Conservation (phyloP, 2,113 vertebrate genomes). For the Trogon melanurus region DNA sequence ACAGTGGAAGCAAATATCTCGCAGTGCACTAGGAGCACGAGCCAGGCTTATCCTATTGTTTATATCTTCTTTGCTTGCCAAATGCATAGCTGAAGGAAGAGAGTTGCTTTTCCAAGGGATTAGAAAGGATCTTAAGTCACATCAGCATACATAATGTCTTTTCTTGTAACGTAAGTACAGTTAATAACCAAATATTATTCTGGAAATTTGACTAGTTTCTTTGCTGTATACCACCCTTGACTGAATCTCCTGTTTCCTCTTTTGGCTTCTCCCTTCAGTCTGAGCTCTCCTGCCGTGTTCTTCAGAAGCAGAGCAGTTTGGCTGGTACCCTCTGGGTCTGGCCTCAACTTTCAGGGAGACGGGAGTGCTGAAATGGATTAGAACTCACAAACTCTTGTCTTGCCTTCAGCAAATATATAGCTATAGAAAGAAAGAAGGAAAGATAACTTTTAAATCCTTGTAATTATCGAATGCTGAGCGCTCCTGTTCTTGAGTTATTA, state of each 20-base stretch:
- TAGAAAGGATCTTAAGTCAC: not conserved
- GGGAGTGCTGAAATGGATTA: not conserved
- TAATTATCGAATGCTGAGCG: not conserved
- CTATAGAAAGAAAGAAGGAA: not conserved
- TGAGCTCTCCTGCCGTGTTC: not conserved
- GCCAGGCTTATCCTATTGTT: not conserved
- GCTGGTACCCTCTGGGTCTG: not conserved
- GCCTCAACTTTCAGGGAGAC: not conserved
- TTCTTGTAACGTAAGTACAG: not conserved
- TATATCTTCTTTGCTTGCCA: not conserved
- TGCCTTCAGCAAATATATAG: not conserved
- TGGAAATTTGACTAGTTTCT: not conserved
- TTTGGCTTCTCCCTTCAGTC: not conserved
- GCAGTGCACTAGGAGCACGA: not conserved
- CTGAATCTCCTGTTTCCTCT: not conserved
- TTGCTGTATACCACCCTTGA: not conserved
- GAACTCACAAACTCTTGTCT: not conserved
- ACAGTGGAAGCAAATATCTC: not conserved
- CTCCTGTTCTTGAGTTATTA: not conserved
- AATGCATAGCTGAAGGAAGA: not conserved
- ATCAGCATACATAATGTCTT: not conserved
- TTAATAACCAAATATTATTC: slow-evolving; percentile 18
- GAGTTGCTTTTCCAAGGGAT: not conserved
- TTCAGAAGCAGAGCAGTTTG: not conserved
- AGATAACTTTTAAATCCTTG: not conserved